These are phyloP conservation scores for Archips xylosteana DNA, from an alignment of 2,888 invertebrate genomes.

Conservation along the genomic window DNA sequence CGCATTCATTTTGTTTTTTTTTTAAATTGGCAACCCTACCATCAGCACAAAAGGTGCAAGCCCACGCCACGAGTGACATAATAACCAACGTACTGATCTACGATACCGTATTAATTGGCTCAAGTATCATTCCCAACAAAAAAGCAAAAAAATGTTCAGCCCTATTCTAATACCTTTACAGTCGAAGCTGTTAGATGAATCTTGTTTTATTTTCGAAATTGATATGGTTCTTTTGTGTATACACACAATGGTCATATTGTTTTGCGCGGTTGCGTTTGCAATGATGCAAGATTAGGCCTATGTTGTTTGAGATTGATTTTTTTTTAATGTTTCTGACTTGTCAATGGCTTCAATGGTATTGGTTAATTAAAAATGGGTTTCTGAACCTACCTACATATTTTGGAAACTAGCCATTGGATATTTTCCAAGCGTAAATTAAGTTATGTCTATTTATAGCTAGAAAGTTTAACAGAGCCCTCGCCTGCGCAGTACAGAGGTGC, in stretches of 20 bases:
- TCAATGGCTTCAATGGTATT: not conserved
- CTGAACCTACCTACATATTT: not conserved
- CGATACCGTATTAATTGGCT: slow-evolving; percentile 83
- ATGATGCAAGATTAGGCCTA: slow-evolving; percentile 32
- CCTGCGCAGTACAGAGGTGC: too few relatives aligned
- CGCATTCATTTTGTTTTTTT: not conserved
- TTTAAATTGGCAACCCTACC: slow-evolving; percentile 60
- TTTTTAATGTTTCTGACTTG: not conserved
- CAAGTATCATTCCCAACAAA: slow-evolving; percentile 74
- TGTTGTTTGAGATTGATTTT: slow-evolving; percentile 12
- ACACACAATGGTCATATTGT: slow-evolving; percentile 39
- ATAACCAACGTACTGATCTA: slow-evolving; percentile 75
- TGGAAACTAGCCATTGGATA: too few relatives aligned
- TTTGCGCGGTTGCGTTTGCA: slow-evolving; percentile 11
- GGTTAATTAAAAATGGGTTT: not conserved
- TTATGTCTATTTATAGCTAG: too few relatives aligned
- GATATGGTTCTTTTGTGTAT: slow-evolving; percentile 26
- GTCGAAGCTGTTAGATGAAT: not conserved
- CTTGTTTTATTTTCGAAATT: slow-evolving; percentile 22
- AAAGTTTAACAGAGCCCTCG: too few relatives aligned
- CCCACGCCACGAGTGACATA: slow-evolving; percentile 73
- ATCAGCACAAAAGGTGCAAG: slow-evolving; percentile 55
- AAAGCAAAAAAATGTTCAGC: not conserved
- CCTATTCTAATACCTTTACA: not conserved
- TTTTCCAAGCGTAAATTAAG: too few relatives aligned